Evolutionary conservation across 2,113 vertebrate species (phyloP), one percentile per base, ranked within the genome.

Genomic region (Diglossa brunneiventris): DNA sequence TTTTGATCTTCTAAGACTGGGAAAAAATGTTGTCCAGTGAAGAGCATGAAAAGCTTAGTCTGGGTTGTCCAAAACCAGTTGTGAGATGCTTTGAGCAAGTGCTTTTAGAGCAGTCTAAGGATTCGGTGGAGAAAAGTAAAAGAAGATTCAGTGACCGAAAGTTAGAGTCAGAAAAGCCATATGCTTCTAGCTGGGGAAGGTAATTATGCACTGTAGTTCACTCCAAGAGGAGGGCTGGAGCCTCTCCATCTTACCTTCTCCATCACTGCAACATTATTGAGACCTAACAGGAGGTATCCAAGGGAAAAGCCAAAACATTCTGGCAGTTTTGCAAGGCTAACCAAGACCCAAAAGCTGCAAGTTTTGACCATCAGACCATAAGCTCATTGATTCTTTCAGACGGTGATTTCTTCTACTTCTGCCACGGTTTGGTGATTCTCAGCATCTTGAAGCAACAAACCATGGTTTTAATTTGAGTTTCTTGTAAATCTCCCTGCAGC

Each of bases 261-360:
- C 53, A 46, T 30, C 70, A 66, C 9, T 15, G 15, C 31, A 66
- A 23, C 20, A 3, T 58, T 53, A 86, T 28, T 15, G 15, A 74
- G 20, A 39, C 20, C 37, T 13, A 47, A 59, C 17, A 47, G 0
- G 1, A 58, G n/a, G 37, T 16, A 47, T 3, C 18, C 0, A 2
- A 14, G 62, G 41, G 44, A 76, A 82, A 85, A 93, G 28, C 33
- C 44, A 80, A 69, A 64, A 73, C 0, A 0, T 30, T 31, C 49
- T 39, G 52, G 63, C 3, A 2, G 37, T 13, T 42, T 47, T 62
- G 37, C 44, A 59, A 26, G 21, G n/a, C 73, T 79, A 35, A 35
- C 2, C 1, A 47, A 42, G 35, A 37, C 18, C n/a, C 42, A 8
- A 28, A 35, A 84, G 19, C 66, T 3, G 2, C 6, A 0, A 3